Conservation (phyloP, 2,113 vertebrate genomes). For the Engraulis encrasicolus region DNA sequence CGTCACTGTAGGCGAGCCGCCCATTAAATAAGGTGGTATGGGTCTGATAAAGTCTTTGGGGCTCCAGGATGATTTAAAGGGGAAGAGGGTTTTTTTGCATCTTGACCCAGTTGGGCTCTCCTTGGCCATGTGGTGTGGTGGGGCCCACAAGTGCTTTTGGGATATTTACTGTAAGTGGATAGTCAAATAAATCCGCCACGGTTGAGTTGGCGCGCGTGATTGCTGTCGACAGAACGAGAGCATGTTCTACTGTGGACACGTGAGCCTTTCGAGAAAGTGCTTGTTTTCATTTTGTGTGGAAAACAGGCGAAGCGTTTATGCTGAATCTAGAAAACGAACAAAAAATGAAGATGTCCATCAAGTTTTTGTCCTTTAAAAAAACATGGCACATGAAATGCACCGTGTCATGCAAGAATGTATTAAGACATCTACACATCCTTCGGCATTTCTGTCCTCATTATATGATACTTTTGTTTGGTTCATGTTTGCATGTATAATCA, state of each 20-base stretch:
- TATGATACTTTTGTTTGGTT: neutral
- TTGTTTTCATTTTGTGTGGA: neutral
- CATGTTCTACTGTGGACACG: neutral
- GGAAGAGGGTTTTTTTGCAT: constrained; percentile 22
- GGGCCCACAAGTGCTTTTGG: constrained; percentile 8
- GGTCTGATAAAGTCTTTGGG: constrained; percentile 49
- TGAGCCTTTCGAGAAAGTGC: neutral
- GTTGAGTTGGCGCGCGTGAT: neutral
- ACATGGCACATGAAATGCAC: neutral
- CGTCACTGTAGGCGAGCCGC: constrained; percentile 29
- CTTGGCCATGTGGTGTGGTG: no score
- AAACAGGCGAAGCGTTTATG: neutral
- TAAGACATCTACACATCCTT: neutral
- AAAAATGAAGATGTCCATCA: no score
- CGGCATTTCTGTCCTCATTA: neutral
- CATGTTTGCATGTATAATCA: neutral
- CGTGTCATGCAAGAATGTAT: neutral
- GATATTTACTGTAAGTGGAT: constrained; percentile 7
- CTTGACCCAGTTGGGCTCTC: constrained; percentile 9
- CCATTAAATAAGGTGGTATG: constrained; percentile 33
- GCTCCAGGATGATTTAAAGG: constrained; percentile 28
- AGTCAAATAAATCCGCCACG: constrained; percentile 10
- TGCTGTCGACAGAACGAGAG: neutral
- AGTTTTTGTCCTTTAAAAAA: no score
- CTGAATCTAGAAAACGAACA: no score